Conservation (phyloP, 1,140 invertebrate genomes). For the Augochlora pura region DNA sequence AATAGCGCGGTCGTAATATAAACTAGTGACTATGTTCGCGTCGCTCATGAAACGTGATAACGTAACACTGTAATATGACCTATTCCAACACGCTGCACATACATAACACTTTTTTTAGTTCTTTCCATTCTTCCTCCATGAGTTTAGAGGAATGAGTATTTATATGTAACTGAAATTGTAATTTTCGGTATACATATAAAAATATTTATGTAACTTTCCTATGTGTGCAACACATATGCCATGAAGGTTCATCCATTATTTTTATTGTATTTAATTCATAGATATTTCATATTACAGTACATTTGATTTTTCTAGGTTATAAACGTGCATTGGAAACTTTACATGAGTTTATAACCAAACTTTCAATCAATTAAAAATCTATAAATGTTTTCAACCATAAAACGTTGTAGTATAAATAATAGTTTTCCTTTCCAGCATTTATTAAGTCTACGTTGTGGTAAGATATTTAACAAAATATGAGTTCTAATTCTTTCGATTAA, state of each 20-base stretch:
- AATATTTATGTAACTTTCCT: too few species aligned
- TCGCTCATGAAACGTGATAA: too few species aligned
- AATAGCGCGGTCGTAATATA: too few species aligned
- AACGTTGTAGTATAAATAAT: not conserved
- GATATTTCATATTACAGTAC: not conserved
- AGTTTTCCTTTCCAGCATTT: not conserved
- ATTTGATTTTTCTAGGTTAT: slow-evolving; percentile 12
- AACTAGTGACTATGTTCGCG: too few species aligned
- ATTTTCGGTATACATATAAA: too few species aligned
- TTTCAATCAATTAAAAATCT: not conserved
- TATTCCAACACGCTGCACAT: too few species aligned
- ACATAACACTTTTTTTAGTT: too few species aligned
- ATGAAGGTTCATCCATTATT: not conserved
- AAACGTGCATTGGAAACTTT: not conserved
- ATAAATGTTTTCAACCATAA: slow-evolving; percentile 21
- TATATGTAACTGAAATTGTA: too few species aligned
- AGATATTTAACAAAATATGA: not conserved
- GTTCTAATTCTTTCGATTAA: not conserved
- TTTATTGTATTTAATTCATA: not conserved
- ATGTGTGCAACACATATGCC: too few species aligned
- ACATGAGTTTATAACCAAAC: not conserved
- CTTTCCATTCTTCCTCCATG: too few species aligned
- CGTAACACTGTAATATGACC: too few species aligned
- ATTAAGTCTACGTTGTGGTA: slow-evolving; percentile 18
- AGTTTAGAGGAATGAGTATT: too few species aligned